These are phyloP conservation scores for Leptopilina boulardi DNA, from an alignment of 1,140 invertebrate genomes.

Conservation along the genomic window DNA sequence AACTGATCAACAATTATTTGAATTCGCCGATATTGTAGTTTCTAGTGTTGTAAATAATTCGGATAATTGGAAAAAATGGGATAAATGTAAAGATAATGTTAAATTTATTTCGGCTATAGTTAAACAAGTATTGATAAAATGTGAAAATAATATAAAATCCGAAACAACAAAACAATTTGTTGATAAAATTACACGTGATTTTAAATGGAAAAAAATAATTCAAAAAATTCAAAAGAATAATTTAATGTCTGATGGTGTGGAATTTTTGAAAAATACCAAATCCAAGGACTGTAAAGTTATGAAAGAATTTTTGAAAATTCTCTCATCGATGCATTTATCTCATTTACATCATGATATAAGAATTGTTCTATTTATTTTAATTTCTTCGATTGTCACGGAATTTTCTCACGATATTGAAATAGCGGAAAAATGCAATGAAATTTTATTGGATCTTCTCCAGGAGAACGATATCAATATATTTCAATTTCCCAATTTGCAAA, in stretches of 20 bases:
- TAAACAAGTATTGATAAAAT: background rate
- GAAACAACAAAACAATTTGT: conserved; percentile 8
- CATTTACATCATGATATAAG: conserved; percentile 16
- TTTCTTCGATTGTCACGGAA: background rate
- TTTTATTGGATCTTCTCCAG: conserved; percentile 18
- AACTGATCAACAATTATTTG: background rate
- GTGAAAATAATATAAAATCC: background rate
- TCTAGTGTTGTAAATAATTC: background rate
- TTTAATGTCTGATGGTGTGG: background rate
- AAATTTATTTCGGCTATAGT: background rate
- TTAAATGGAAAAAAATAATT: conserved; percentile 13
- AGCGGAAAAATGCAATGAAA: conserved; percentile 21
- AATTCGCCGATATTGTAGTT: background rate
- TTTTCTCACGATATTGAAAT: conserved; percentile 6
- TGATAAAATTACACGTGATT: background rate
- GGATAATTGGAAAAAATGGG: background rate
- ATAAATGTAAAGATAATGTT: background rate
- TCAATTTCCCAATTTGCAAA: background rate
- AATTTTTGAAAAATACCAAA: conserved; percentile 1
- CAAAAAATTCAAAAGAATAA: background rate
- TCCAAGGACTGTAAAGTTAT: background rate
- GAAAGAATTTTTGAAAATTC: background rate
- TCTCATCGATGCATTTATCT: background rate
- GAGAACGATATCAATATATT: conserved; percentile 14
- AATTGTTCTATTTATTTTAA: conserved; percentile 17